Percentiles rank a stretch among this genome's conserved stretches.
Evolutionary conservation across 1,140 invertebrate species (phyloP).

Genomic region (Aplysia californica): DNA sequence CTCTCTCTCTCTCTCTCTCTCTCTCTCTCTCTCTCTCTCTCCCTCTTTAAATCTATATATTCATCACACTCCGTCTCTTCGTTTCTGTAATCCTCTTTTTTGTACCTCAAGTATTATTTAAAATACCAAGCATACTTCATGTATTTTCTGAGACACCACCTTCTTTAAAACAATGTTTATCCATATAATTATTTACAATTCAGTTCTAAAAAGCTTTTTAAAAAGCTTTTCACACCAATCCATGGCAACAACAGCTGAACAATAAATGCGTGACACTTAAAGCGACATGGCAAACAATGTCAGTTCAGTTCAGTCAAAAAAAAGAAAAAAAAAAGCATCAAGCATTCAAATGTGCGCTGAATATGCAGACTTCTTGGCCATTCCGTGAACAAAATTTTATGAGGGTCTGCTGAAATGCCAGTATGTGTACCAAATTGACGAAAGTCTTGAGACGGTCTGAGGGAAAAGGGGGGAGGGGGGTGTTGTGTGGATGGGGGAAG

Average conservation of each 20-base stretch:
- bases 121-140: neutral
- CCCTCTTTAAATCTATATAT: neutral
- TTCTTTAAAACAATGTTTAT: neutral
- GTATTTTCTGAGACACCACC: neutral
- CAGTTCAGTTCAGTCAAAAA: no score
- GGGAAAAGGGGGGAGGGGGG: no score
- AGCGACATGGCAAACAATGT: no score
- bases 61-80: neutral
- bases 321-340: no score
- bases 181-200: no score
- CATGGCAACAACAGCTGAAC: neutral
- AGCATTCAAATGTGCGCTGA: no score
- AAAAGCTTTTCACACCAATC: neutral
- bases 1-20: neutral
- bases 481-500: neutral
- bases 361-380: no score
- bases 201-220: no score
- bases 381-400: no score
- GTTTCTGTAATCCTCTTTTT: neutral
- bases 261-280: neutral
- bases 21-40: slow-evolving; percentile 10
- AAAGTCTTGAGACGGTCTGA: no score
- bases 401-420: no score
- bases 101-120: neutral
- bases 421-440: no score